Conservation (phyloP, 2,113 vertebrate genomes). For the Cololabis saira region DNA sequence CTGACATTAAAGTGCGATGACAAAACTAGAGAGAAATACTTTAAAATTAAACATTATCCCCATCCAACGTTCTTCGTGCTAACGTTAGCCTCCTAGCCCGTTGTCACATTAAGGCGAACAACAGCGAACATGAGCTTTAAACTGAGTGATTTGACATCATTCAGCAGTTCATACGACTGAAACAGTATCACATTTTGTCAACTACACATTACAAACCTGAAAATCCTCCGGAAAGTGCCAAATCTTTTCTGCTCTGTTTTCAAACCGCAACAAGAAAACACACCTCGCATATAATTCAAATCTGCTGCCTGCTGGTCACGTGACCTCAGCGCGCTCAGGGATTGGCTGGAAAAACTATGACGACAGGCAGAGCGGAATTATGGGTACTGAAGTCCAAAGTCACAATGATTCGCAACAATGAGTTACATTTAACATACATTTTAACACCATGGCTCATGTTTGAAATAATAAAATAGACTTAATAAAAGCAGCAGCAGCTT, state of each 20-base stretch:
- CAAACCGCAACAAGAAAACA: conserved; percentile 21
- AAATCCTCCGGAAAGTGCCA: background rate
- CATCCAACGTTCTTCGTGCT: background rate
- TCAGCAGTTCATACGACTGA: accelerated
- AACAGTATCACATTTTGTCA: background rate
- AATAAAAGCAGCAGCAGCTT: too few relatives aligned
- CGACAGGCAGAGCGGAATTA: accelerated
- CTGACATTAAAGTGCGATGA: background rate
- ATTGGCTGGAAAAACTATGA: conserved; percentile 61
- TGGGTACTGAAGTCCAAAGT: conserved; percentile 47
- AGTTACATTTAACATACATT: too few relatives aligned
- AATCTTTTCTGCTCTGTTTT: conserved; percentile 25
- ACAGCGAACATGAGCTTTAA: background rate
- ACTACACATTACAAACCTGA: conserved; percentile 33
- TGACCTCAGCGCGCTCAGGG: conserved; percentile 16
- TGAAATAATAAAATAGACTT: background rate
- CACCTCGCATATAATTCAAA: conserved; percentile 74
- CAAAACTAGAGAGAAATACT: too few relatives aligned
- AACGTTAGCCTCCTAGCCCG: conserved; percentile 20
- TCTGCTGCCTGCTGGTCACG: conserved; percentile 65
- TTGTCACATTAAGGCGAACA: background rate
- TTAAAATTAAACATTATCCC: background rate
- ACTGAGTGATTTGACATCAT: background rate
- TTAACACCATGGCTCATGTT: too few relatives aligned
- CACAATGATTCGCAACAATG: too few relatives aligned